These are phyloP conservation scores for Trissoscelio sp. DNA, from an alignment of 2,888 invertebrate species.

Conservation along the genomic window DNA sequence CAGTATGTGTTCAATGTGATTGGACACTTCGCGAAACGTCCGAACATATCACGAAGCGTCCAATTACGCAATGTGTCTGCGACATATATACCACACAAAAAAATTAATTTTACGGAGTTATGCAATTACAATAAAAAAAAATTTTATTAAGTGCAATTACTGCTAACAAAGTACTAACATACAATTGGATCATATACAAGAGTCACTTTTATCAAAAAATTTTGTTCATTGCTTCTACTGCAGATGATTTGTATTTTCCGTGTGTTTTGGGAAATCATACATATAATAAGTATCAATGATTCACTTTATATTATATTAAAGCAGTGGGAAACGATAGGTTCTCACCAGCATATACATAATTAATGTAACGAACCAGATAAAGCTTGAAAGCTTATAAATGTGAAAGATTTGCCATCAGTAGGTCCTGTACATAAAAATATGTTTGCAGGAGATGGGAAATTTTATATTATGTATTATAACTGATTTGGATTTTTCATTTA, in stretches of 20 bases:
- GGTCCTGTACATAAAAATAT: neutral
- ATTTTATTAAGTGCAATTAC: neutral
- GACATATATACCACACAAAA: too few species aligned
- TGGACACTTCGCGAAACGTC: too few species aligned
- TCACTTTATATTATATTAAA: conserved; percentile 1
- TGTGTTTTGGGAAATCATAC: neutral
- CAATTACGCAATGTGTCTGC: too few species aligned
- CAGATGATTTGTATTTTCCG: neutral
- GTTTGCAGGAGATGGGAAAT: neutral
- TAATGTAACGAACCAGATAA: neutral
- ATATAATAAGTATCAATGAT: neutral
- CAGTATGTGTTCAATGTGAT: too few species aligned
- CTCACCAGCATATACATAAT: neutral
- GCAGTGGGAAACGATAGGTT: conserved; percentile 5
- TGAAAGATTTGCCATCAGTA: neutral
- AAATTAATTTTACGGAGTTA: neutral
- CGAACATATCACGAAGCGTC: too few species aligned
- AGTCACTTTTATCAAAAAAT: neutral
- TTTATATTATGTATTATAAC: neutral
- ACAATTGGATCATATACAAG: neutral
- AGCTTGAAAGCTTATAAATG: neutral
- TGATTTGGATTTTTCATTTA: too few species aligned
- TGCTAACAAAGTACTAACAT: neutral
- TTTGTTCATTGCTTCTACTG: neutral
- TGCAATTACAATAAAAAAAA: neutral